These are phyloP conservation scores for Kryptolebias ocellatus DNA, from an alignment of 2,797 vertebrate genomes.

Conservation along the genomic window DNA sequence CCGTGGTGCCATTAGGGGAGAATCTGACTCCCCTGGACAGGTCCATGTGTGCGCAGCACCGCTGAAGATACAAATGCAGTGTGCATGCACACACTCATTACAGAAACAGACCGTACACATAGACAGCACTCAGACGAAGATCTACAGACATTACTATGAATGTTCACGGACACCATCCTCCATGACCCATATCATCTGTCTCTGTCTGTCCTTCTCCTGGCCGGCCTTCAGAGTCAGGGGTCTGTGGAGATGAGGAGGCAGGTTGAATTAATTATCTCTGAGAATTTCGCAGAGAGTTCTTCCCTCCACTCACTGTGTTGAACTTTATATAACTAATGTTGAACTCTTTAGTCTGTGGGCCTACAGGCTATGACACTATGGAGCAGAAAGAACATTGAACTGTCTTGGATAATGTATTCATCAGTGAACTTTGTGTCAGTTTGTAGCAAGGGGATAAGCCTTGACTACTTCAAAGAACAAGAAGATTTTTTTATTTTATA, in stretches of 20 bases:
- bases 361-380: slow-evolving; percentile 39
- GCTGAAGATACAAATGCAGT: slow-evolving; percentile 18
- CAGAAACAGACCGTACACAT: slow-evolving; percentile 14
- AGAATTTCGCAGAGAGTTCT: slow-evolving; percentile 32
- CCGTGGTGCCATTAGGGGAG: slow-evolving; percentile 70
- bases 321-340: slow-evolving; percentile 59
- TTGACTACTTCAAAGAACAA: slow-evolving; percentile 60
- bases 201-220: slow-evolving; percentile 41
- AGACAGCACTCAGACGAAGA: not conserved
- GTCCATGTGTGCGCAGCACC: slow-evolving; percentile 39
- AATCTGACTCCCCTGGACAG: slow-evolving; percentile 66
- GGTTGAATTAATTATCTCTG: slow-evolving; percentile 62
- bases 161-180: slow-evolving; percentile 26
- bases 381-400: slow-evolving; percentile 45
- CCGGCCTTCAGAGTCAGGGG: slow-evolving; percentile 54
- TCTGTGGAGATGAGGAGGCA: slow-evolving; percentile 40
- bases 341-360: slow-evolving; percentile 40
- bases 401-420: slow-evolving; percentile 55
- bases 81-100: slow-evolving; percentile 8
- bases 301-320: slow-evolving; percentile 25
- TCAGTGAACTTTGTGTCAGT: slow-evolving; percentile 59
- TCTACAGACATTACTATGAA: slow-evolving; percentile 23
- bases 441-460: slow-evolving; percentile 45
- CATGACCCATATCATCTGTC: slow-evolving; percentile 38
- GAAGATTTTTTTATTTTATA: slow-evolving; percentile 15